phyloP scores from a whole-genome alignment of 2,113 vertebrate genomes.

The Narcine bancroftii region DNA sequence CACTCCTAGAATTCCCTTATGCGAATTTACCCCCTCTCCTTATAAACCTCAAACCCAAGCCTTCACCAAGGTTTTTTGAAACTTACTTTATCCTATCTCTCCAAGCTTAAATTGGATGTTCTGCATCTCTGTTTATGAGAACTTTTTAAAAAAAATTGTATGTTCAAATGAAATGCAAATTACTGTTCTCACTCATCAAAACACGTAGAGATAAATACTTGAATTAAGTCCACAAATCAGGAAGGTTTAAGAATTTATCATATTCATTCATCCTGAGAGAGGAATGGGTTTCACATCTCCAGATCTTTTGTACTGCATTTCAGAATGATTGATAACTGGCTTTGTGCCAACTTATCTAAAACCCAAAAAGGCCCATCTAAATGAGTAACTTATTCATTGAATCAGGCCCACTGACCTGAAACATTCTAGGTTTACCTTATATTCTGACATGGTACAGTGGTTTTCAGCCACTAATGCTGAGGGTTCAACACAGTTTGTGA shows the following conservation, averaged over 20 bases:
- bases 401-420: neutral
- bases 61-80: neutral
- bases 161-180: neutral
- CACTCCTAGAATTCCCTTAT: too few relatives aligned
- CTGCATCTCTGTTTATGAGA: neutral
- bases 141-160: neutral
- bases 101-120: neutral
- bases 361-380: neutral
- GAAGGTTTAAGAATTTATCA: neutral
- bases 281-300: neutral
- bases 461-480: neutral
- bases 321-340: neutral
- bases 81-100: neutral
- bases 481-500: neutral
- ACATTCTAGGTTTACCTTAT: neutral
- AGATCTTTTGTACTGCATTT: neutral
- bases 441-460: neutral
- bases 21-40: neutral
- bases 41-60: neutral
- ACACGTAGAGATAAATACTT: neutral
- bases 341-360: neutral
- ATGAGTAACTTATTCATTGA: neutral
- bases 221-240: neutral
- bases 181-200: neutral
- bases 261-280: neutral